Base-by-base conservation (phyloP, 2,888 invertebrate genomes). In the Polydrusus tereticollis region DNA sequence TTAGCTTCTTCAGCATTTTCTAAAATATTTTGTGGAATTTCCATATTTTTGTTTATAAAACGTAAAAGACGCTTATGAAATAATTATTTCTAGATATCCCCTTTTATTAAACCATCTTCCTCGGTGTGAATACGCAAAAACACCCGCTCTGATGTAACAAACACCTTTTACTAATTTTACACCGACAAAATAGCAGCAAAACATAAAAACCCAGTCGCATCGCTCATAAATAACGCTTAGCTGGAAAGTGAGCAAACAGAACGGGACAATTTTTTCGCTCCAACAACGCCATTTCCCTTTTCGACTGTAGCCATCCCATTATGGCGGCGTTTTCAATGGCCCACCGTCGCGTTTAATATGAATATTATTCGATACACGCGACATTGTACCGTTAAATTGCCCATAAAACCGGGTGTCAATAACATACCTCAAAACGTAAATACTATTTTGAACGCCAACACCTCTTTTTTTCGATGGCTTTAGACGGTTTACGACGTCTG, bases 361-460 rank as follows among this genome's bases (percentile, higher is more conserved):
- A 57, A 65, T 65, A 57, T 65, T 65, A 65, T 65, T 26, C 43
- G 43, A 57, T 38, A 57, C 65, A 57, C 41, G 57, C 29, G 72
- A 60, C 67, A 75, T 72, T 73, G 58, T 69, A 47, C 63, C 68
- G 74, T 63, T 75, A 77, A 78, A 78, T 77, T 74, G 75, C 65
- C 72, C 75, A 73, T 77, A 77, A 73, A 73, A 77, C 77, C n/a
- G n/a, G n/a, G n/a, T 76, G 76, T 64, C 77, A 74, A 75, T 77
- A 76, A 77, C 78, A 74, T 72, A 75, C 70, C 72, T 75, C 74
- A 60, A 69, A 60, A 58, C 63, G 66, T 71, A 12, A 74, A 71
- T 76, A 73, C 75, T 74, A 62, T 76, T 69, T n/a, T 70, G 62
- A 58, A 63, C 45, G 62, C 52, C 58, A 57, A 43, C 58, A 52